Base-by-base conservation (phyloP, 2,888 invertebrate genomes). In the Labia minor region DNA sequence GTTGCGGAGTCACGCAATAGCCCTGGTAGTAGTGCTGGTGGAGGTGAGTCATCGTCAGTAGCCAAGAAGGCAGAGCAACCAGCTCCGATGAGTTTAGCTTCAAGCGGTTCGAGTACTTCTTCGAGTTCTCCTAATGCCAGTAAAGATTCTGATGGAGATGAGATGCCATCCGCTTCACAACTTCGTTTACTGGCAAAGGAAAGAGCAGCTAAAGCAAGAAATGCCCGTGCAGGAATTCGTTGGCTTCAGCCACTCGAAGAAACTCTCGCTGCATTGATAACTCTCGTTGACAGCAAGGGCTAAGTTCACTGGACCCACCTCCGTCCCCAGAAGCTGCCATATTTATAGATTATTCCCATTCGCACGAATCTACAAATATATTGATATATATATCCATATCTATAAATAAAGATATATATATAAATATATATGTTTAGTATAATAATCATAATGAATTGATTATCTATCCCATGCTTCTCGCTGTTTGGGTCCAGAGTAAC, bases 181-280 rank as follows among this genome's bases (percentile, higher is more conserved):
- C 67, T 70, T 62, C 71, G 70, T 64, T 69, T 68, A 14, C 18
- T 67, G 19, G 67, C 66, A 63, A 72, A 49, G 14, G 63, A 21
- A 3, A 6, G 64, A 10, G 26, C 26, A 8, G n/a, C 21, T 10
- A 64, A 64, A 64, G 20, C 64, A 4, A 6, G 64, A 21, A 33
- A 14, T 10, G 62, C 21, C 14, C n/a, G 21, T 11, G 21, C 26
- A 20, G 64, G 26, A 11, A 73, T 75, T 19, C 77, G 77, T 61
- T 77, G 77, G 77, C 73, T 78, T 20, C 77, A 77, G 67, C 76
- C 76, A 74, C 73, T 78, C 66, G 78, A 78, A 69, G 77, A 77
- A 70, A 78, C 78, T 65, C 77, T 78, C 67, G 70, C 73, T 37
- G 77, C 76, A 72, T 72, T 78, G 11, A 69, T 67, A 21, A 21